Evolutionary conservation across 2,888 invertebrate species (phyloP), one percentile per base, ranked within the genome.

Genomic region (Taphrorychus bicolor): DNA sequence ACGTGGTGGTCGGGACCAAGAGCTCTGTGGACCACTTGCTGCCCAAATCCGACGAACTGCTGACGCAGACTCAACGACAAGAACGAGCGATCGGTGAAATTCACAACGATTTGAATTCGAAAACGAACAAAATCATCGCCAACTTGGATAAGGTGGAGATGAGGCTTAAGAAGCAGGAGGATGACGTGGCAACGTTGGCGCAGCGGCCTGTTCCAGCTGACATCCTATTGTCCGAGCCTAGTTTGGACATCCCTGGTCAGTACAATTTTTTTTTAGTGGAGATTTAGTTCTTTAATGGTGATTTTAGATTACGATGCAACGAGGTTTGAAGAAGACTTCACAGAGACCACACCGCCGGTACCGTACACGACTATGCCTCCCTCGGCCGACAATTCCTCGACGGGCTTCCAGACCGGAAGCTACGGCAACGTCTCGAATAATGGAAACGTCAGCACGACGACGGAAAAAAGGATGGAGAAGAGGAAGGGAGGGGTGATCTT

Each of bases 121-220:
- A 94, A 80, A 92, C 94, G 0, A 93, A 94, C 82, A 88, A 92
- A 74, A 94, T 94, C 58, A 94, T 94, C 59, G 92, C 92, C 75
- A 94, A 94, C 81, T 85, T 94, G 74, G 93, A 92, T 78, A 91
- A 93, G 85, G 93, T 94, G 0, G 93, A 94, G 78, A 92, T 90
- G 76, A 85, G 93, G 48, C 80, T 94, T 62, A 93, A 92, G 81
- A 93, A 94, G 77, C 94, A 94, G 76, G 93, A 93, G 76, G 91
- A 92, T 75, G 93, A 93, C 77, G 92, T 93, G 0, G 91, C 92
- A 1, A 88, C 89, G 1, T 81, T 93, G 58, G 90, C 92, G 0
- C 92, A 92, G 76, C 84, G 92, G 40, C 93, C 92, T 0, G 88
- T 88, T 7, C 89, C 92, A 0, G 86, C 92, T 0, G 93, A 93